Evolutionary conservation across 2,797 vertebrate species (phyloP).

Genomic region (Neostethus bicornis): DNA sequence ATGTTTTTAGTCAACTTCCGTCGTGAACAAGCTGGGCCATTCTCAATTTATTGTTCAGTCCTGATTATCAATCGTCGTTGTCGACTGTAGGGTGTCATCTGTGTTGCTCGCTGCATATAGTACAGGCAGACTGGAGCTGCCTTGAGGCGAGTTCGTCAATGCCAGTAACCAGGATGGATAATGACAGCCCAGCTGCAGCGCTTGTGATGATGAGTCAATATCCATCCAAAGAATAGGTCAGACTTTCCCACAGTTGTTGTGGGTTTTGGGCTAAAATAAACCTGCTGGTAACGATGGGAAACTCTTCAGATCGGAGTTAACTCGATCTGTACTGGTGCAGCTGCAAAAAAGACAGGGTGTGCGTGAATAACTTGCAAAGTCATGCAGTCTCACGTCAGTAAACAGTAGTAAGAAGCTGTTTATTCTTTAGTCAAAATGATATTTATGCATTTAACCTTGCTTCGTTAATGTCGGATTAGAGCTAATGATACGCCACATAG

Average conservation of each 20-base stretch:
- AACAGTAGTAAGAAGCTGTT: not conserved
- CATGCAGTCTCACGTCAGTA: not conserved
- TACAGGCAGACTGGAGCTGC: conserved; percentile 27
- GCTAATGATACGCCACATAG: not conserved
- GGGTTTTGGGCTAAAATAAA: not conserved
- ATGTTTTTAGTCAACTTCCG: not conserved
- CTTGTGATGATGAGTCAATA: conserved; percentile 51
- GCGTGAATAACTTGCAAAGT: not conserved
- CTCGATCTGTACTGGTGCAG: not conserved
- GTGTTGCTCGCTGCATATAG: conserved; percentile 23
- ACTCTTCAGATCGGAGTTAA: not conserved
- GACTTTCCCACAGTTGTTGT: not conserved
- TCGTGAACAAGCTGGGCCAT: not conserved
- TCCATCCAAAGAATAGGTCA: conserved; percentile 24
- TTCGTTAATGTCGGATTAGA: not conserved
- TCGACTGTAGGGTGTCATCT: conserved; percentile 23
- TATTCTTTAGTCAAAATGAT: not conserved
- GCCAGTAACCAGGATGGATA: conserved; percentile 27
- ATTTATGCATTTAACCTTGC: not conserved
- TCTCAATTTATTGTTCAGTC: conserved; percentile 8
- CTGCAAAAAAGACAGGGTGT: conserved; percentile 1
- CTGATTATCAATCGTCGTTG: conserved; percentile 14
- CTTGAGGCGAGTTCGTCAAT: conserved; percentile 42
- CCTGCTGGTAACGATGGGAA: not conserved
- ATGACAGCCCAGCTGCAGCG: conserved; percentile 37